Evolutionary conservation across 1,140 invertebrate genomes (phyloP).

Genomic region (Glomeris maerens): DNA sequence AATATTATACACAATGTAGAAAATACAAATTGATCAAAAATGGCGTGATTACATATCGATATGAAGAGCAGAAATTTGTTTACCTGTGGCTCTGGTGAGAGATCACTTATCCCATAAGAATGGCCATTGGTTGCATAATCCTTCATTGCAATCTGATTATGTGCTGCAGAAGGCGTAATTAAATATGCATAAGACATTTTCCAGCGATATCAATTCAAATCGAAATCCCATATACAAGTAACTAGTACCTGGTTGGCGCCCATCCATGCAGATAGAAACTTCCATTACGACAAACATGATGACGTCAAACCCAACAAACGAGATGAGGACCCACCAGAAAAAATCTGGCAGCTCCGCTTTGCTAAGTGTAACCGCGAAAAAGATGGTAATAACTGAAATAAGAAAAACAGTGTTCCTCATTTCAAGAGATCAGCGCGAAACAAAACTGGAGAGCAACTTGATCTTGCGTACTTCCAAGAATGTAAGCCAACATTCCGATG

Average conservation of each 20-base stretch:
- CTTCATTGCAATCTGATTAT: constrained; percentile 8
- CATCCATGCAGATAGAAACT: constrained; percentile 41
- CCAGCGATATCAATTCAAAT: constrained; percentile 13
- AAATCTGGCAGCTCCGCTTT: constrained; percentile 66
- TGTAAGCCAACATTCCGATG: constrained; percentile 80
- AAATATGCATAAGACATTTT: constrained; percentile 3
- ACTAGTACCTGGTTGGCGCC: background rate
- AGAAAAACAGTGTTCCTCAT: constrained; percentile 14
- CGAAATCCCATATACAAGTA: background rate
- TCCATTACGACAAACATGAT: constrained; percentile 75
- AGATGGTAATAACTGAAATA: constrained; percentile 74
- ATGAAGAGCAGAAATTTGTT: too few relatives aligned
- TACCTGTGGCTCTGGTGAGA: background rate
- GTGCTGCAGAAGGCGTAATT: constrained; percentile 9
- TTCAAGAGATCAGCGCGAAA: constrained; percentile 4
- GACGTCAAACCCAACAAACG: constrained; percentile 77
- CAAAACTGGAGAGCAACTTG: constrained; percentile 7
- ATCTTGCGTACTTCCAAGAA: constrained; percentile 56
- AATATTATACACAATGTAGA: too few relatives aligned
- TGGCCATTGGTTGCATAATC: constrained; percentile 15
- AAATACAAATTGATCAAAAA: too few relatives aligned
- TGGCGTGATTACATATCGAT: too few relatives aligned
- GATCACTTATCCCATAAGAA: constrained; percentile 13
- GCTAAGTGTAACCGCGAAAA: constrained; percentile 69
- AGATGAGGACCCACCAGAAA: constrained; percentile 57